Conservation (phyloP, 2,113 vertebrate genomes). For the Rallus limicola region DNA sequence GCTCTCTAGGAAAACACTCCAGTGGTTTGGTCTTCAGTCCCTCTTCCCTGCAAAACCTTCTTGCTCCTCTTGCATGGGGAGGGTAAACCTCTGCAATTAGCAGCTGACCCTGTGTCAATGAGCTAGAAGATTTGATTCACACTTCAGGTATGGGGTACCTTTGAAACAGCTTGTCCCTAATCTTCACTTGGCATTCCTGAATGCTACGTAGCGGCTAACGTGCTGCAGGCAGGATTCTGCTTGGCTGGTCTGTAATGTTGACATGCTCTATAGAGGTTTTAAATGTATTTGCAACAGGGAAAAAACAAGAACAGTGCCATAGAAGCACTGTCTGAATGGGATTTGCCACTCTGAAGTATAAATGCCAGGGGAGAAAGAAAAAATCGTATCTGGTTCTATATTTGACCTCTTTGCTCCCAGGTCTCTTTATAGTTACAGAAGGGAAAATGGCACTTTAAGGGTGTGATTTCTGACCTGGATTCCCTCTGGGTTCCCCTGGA, state of each 20-base stretch:
- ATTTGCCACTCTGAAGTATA: background rate
- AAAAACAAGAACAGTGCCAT: background rate
- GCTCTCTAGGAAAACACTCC: slow-evolving; percentile 8
- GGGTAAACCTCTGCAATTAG: background rate
- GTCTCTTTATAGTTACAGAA: background rate
- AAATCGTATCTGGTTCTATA: background rate
- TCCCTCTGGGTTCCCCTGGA: background rate
- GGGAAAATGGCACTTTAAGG: background rate
- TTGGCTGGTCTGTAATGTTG: background rate
- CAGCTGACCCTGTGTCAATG: background rate
- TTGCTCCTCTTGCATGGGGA: background rate
- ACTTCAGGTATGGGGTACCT: background rate
- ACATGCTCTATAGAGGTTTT: background rate
- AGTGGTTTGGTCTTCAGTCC: background rate
- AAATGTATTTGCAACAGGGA: background rate
- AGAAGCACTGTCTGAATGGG: background rate
- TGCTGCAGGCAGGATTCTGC: background rate
- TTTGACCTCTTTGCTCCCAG: background rate
- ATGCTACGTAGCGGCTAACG: accelerated
- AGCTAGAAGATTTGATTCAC: accelerated
- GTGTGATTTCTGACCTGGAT: background rate
- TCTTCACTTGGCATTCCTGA: background rate
- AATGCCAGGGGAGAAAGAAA: background rate
- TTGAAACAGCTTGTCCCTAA: background rate
- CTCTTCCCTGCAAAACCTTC: background rate